Evolutionary conservation across 23 tunicate species (phyloP).

Genomic region (Clavelina lepadiformis): DNA sequence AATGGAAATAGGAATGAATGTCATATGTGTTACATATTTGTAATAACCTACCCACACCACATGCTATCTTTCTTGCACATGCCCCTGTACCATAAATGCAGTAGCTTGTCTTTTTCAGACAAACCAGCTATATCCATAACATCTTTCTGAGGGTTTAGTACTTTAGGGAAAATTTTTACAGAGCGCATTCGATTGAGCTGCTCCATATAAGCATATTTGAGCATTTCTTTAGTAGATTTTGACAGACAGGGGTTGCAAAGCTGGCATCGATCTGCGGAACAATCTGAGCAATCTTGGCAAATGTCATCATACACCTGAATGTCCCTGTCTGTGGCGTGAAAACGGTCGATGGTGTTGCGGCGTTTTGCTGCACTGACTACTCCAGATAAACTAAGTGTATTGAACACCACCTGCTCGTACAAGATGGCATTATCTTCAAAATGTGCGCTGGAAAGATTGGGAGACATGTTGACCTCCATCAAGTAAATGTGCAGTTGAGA

Average conservation of each 20-base stretch:
- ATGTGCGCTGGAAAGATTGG: conserved; percentile 87
- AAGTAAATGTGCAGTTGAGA: conserved; percentile 55
- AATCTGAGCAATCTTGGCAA: conserved; percentile 18
- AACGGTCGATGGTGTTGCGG: background rate
- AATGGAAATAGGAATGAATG: too few species aligned
- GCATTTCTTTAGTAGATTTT: conserved; percentile 1
- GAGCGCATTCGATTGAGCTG: conserved; percentile 25
- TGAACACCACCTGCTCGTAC: conserved; percentile 74
- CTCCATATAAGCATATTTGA: conserved; percentile 43
- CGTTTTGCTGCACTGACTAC: conserved; percentile 1
- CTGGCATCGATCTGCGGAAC: conserved; percentile 34
- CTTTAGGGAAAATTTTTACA: conserved; percentile 50
- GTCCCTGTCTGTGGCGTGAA: conserved; percentile 15
- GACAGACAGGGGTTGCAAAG: conserved; percentile 47
- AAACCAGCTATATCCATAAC: background rate
- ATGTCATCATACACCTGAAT: conserved; percentile 44
- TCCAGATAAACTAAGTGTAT: conserved; percentile 56
- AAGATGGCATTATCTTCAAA: conserved; percentile 61
- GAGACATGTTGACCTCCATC: conserved; percentile 98
- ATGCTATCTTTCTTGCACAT: conserved; percentile 27
- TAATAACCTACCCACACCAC: conserved; percentile 35
- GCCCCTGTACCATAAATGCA: conserved; percentile 58
- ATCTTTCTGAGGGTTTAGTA: conserved; percentile 1
- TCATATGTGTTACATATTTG: too few species aligned
- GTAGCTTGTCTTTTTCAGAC: conserved; percentile 25